These are phyloP conservation scores for Anthopleura xanthogrammica DNA, from an alignment of 92 coral and sea anemone genomes.

Conservation along the genomic window DNA sequence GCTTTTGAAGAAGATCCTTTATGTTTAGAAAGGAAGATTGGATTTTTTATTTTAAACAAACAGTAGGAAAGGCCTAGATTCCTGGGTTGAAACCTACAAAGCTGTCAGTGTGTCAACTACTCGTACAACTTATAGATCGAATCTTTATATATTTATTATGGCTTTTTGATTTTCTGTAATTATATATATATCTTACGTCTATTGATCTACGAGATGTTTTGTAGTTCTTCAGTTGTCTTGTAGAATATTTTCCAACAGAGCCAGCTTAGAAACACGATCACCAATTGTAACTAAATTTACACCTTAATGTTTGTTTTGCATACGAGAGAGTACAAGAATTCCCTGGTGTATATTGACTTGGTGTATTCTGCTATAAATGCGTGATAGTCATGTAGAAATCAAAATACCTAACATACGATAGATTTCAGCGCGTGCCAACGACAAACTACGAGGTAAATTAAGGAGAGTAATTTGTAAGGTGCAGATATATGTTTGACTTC, in stretches of 20 bases:
- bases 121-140: constrained; percentile 5
- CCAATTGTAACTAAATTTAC: constrained; percentile 2
- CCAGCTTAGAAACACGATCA: constrained; percentile 7
- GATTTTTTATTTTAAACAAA: neutral
- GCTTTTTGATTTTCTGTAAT: constrained; percentile 11
- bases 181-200: neutral
- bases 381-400: neutral
- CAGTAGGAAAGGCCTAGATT: constrained; percentile 3
- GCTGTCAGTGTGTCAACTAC: constrained; percentile 28
- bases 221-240: neutral
- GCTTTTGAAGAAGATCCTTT: neutral
- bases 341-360: neutral
- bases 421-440: neutral
- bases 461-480: neutral
- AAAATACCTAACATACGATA: neutral
- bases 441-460: neutral
- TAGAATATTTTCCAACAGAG: neutral
- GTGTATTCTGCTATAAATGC: neutral
- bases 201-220: neutral
- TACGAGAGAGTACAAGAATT: constrained; percentile 1
- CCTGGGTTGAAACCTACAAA: neutral
- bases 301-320: constrained; percentile 6
- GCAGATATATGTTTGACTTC: neutral
- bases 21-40: neutral
- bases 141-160: neutral